These are phyloP conservation scores for Hirudinaria manillensis DNA, from an alignment of 2,888 invertebrate genomes.

Conservation along the genomic window DNA sequence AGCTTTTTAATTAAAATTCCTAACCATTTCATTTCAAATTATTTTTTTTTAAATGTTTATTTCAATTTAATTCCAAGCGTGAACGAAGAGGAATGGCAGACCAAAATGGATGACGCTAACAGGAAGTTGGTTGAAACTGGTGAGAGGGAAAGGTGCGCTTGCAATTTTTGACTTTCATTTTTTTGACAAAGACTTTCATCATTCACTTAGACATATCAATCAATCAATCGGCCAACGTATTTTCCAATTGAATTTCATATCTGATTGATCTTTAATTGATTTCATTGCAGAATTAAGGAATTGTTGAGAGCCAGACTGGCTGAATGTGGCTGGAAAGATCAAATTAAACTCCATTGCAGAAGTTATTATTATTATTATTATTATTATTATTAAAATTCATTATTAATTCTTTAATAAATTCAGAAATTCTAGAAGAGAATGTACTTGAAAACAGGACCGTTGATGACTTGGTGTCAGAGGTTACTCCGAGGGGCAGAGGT, in stretches of 20 bases:
- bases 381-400: neutral
- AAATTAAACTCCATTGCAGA: conserved; percentile 78
- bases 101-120: conserved; percentile 52
- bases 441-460: conserved; percentile 71
- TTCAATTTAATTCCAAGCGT: neutral
- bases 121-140: conserved; percentile 56
- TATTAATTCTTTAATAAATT: conserved; percentile 24
- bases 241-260: neutral
- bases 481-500: conserved; percentile 77
- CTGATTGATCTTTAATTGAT: neutral
- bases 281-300: conserved; percentile 37
- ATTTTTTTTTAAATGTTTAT: too few relatives aligned
- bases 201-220: too few relatives aligned
- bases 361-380: conserved; percentile 55
- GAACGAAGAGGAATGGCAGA: neutral
- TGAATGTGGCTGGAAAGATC: conserved; percentile 90
- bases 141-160: conserved; percentile 53
- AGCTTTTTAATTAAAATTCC: too few relatives aligned
- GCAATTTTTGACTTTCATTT: neutral
- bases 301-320: conserved; percentile 58
- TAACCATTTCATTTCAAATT: too few relatives aligned
- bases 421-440: conserved; percentile 68
- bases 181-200: too few relatives aligned
- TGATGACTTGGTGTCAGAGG: conserved; percentile 73
- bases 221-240: too few relatives aligned